Percentiles rank a stretch among this genome's conserved stretches.
Evolutionary conservation across 2,797 vertebrate species (phyloP).

Genomic region (Tenualosa ilisha): DNA sequence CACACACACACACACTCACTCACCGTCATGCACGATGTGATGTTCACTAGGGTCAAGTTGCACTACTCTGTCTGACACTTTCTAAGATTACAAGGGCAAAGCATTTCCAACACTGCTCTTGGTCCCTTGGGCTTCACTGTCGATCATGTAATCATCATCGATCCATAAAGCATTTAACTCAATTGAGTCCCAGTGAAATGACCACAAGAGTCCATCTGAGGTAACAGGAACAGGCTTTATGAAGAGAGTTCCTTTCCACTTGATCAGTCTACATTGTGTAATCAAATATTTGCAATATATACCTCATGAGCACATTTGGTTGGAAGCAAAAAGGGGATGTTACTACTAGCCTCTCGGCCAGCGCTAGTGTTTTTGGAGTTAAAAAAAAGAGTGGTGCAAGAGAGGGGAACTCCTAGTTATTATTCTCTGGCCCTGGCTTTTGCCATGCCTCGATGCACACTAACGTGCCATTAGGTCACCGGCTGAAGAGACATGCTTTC

Average conservation of each 20-base stretch:
- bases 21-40: no score
- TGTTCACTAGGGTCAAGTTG: background rate
- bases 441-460: background rate
- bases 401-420: background rate
- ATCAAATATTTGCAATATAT: background rate
- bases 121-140: background rate
- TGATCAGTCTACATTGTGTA: constrained; percentile 13
- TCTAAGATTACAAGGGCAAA: background rate
- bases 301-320: background rate
- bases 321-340: background rate
- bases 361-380: background rate
- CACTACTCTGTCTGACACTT: constrained; percentile 9
- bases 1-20: constrained; percentile 7
- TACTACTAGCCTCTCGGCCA: background rate
- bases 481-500: background rate
- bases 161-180: constrained; percentile 30
- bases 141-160: background rate
- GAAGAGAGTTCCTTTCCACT: constrained; percentile 12
- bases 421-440: background rate
- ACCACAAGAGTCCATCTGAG: background rate
- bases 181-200: background rate
- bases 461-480: background rate
- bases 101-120: background rate
- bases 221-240: constrained; percentile 34
- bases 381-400: background rate